Conservation (phyloP, 2,797 vertebrate species). For the Fistularia tabacaria region DNA sequence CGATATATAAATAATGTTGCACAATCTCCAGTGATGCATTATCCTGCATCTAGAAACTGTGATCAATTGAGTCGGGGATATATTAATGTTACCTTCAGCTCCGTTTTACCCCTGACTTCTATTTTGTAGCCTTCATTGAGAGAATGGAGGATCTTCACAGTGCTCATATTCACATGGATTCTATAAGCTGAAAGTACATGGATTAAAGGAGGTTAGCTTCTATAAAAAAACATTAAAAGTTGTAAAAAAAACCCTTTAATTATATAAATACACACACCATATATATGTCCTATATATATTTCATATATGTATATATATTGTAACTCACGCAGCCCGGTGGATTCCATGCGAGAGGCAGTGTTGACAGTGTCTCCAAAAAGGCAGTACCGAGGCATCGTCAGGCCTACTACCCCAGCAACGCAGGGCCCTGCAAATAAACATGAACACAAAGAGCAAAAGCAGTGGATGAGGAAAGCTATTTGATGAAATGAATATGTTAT, state of each 20-base stretch:
- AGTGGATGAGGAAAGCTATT: background rate
- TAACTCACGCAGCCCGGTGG: slow-evolving; percentile 81
- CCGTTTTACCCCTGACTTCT: slow-evolving; percentile 77
- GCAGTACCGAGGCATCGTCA: slow-evolving; percentile 86
- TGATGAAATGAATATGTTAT: background rate
- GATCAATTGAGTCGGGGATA: too few species aligned
- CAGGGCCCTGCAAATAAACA: slow-evolving; percentile 69
- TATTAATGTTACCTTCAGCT: slow-evolving; percentile 72
- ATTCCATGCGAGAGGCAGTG: slow-evolving; percentile 87
- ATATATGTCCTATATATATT: too few species aligned
- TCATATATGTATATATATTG: too few species aligned
- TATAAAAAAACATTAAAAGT: background rate
- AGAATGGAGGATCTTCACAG: slow-evolving; percentile 77
- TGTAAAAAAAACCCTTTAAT: too few species aligned
- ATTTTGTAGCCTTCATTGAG: slow-evolving; percentile 80
- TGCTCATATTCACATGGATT: slow-evolving; percentile 80
- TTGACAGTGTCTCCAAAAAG: slow-evolving; percentile 87
- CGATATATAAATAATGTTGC: too few species aligned
- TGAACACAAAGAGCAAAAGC: background rate
- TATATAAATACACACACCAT: too few species aligned
- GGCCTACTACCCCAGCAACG: slow-evolving; percentile 82
- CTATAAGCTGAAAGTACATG: slow-evolving; percentile 73
- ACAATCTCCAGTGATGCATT: too few species aligned
- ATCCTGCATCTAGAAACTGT: background rate
- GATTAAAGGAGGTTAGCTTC: background rate